These are phyloP conservation scores for Ciconia maguari DNA, from an alignment of 2,113 vertebrate species.

Conservation along the genomic window DNA sequence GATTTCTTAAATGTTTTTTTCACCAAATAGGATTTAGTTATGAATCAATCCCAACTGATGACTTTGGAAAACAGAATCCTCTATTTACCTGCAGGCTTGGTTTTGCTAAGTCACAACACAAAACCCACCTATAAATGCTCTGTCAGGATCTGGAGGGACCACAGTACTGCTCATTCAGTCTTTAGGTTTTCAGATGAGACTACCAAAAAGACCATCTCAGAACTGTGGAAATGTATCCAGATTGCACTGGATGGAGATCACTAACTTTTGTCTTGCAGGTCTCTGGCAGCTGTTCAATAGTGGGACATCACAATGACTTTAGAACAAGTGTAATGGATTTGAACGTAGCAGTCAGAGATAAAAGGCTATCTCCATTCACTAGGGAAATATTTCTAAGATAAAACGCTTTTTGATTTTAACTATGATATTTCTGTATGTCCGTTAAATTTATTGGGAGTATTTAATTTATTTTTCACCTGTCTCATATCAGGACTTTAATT, in stretches of 20 bases:
- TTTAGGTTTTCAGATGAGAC: background rate
- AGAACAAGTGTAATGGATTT: background rate
- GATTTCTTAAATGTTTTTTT: background rate
- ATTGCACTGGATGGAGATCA: background rate
- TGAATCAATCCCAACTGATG: background rate
- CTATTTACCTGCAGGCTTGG: background rate
- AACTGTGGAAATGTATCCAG: background rate
- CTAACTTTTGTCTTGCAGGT: background rate
- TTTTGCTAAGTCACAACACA: background rate
- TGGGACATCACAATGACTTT: background rate
- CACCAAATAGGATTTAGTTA: background rate
- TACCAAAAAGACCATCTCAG: background rate
- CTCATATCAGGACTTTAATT: background rate
- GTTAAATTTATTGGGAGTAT: background rate
- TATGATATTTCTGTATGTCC: background rate
- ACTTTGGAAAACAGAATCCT: background rate
- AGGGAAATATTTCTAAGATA: background rate
- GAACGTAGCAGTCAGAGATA: background rate
- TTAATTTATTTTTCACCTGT: background rate
- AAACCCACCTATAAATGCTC: background rate
- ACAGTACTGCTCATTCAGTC: background rate
- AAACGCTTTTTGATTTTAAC: background rate
- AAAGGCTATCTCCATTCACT: background rate
- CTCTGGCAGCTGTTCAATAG: background rate
- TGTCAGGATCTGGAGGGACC: background rate